Percentiles rank a stretch among this genome's conserved stretches.
These are phyloP conservation scores for Cliona cf. orientalis DNA, from an alignment of 37 sponge, comb jelly and placozoan species.

Conservation along the genomic window DNA sequence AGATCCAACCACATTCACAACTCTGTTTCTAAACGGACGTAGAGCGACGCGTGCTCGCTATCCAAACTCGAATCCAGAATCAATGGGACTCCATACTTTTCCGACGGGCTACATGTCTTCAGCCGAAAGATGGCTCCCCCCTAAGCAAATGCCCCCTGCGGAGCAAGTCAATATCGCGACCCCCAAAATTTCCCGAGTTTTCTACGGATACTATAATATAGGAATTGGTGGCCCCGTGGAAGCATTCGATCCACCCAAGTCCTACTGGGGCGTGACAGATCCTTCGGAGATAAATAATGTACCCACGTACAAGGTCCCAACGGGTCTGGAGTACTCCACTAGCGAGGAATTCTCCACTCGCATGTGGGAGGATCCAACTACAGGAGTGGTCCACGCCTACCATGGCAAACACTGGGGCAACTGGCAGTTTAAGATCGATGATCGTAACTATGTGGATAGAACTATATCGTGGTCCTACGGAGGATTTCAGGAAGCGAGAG, in stretches of 20 bases:
- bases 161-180: slow-evolving; percentile 19
- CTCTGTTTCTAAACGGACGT: slow-evolving; percentile 38
- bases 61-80: slow-evolving; percentile 64
- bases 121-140: slow-evolving; percentile 32
- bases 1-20: slow-evolving; percentile 29
- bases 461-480: slow-evolving; percentile 38
- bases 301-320: slow-evolving; percentile 21
- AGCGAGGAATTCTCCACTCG: slow-evolving; percentile 26
- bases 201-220: slow-evolving; percentile 31
- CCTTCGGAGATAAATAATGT: slow-evolving; percentile 22
- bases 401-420: slow-evolving; percentile 48
- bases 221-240: slow-evolving; percentile 57
- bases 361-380: slow-evolving; percentile 44
- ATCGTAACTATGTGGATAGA: slow-evolving; percentile 10
- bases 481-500: slow-evolving; percentile 67
- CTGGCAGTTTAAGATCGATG: slow-evolving; percentile 53
- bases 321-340: slow-evolving; percentile 39
- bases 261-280: slow-evolving; percentile 41
- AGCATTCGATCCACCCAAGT: slow-evolving; percentile 54
- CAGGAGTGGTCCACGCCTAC: slow-evolving; percentile 55
- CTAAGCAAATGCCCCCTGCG: neutral
- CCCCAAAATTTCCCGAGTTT: slow-evolving; percentile 3
- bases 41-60: slow-evolving; percentile 61
- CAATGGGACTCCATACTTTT: slow-evolving; percentile 47
- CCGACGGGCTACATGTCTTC: slow-evolving; percentile 46